Conservation (phyloP, 1,140 invertebrate species). For the Plectus sambesii region DNA sequence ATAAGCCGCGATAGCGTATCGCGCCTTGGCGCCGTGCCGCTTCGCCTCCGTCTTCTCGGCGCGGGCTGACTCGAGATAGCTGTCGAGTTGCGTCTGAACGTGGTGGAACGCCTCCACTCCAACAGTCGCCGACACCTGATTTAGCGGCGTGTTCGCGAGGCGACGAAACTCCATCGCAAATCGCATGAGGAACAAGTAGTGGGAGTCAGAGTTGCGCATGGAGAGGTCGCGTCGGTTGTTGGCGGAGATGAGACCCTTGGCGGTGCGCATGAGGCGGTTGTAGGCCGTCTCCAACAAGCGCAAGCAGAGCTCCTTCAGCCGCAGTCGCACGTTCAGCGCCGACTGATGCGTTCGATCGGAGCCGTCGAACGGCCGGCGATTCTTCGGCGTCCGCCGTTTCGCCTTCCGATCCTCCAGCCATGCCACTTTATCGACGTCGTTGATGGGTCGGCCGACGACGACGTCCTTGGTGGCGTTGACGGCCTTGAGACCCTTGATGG, state of each 20-base stretch:
- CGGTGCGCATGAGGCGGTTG: conserved; percentile 73
- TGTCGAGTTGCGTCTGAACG: conserved; percentile 77
- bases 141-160: conserved; percentile 11
- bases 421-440: conserved; percentile 58
- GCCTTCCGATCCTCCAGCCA: conserved; percentile 54
- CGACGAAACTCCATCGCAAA: conserved; percentile 18
- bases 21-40: conserved; percentile 12
- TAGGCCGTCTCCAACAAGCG: conserved; percentile 81
- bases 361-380: conserved; percentile 56
- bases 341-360: conserved; percentile 57
- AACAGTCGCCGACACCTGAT: conserved; percentile 40
- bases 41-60: conserved; percentile 67
- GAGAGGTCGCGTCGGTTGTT: neutral
- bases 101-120: conserved; percentile 72
- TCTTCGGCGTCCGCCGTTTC: conserved; percentile 57
- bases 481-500: conserved; percentile 80
- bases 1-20: conserved; percentile 23
- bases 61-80: conserved; percentile 71
- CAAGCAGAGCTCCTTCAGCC: conserved; percentile 83
- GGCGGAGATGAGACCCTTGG: conserved; percentile 51
- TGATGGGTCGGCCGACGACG: conserved; percentile 71
- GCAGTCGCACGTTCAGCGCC: conserved; percentile 65
- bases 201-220: conserved; percentile 15
- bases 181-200: conserved; percentile 21
- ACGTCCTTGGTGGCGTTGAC: conserved; percentile 71